phyloP scores from a whole-genome alignment of 1,140 invertebrate species.

The Uloborus diversus region DNA sequence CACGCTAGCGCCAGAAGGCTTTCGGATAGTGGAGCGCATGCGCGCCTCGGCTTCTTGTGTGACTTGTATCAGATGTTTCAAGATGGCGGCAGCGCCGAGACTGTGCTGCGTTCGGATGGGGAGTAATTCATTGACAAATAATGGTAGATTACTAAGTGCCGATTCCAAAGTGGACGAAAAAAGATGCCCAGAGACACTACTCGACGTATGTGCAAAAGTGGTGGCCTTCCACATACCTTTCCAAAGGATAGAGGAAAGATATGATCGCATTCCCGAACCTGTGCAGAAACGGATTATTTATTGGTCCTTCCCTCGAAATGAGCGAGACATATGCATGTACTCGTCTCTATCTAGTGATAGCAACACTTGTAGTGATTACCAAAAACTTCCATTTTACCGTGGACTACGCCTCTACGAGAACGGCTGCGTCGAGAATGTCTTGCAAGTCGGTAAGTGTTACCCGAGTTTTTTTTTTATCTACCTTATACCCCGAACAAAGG shows the following conservation, averaged over 20 bases:
- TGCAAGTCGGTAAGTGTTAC: slow-evolving; percentile 85
- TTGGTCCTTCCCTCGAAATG: slow-evolving; percentile 87
- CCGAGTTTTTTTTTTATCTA: too few relatives aligned
- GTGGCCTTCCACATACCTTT: slow-evolving; percentile 86
- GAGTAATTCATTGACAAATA: slow-evolving; percentile 55
- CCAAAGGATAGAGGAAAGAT: slow-evolving; percentile 85
- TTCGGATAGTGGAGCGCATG: slow-evolving; percentile 60
- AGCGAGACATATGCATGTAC: slow-evolving; percentile 89
- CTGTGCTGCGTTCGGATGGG: slow-evolving; percentile 64
- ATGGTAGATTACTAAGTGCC: slow-evolving; percentile 56
- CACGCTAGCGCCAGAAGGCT: slow-evolving; percentile 56
- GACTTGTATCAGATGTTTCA: slow-evolving; percentile 63
- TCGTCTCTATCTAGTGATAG: slow-evolving; percentile 75
- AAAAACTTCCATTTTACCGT: slow-evolving; percentile 84
- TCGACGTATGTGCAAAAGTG: slow-evolving; percentile 83
- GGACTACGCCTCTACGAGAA: slow-evolving; percentile 82
- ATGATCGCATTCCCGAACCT: slow-evolving; percentile 85
- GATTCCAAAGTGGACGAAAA: slow-evolving; percentile 60
- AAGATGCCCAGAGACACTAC: slow-evolving; percentile 69
- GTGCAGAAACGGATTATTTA: slow-evolving; percentile 86
- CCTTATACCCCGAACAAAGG: slow-evolving; percentile 45
- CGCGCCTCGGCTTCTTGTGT: slow-evolving; percentile 58
- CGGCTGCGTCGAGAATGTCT: slow-evolving; percentile 80
- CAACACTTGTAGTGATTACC: slow-evolving; percentile 66
- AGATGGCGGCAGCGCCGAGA: slow-evolving; percentile 67